Evolutionary conservation across 2,888 invertebrate genomes (phyloP).

Genomic region (Xylocampa areola): DNA sequence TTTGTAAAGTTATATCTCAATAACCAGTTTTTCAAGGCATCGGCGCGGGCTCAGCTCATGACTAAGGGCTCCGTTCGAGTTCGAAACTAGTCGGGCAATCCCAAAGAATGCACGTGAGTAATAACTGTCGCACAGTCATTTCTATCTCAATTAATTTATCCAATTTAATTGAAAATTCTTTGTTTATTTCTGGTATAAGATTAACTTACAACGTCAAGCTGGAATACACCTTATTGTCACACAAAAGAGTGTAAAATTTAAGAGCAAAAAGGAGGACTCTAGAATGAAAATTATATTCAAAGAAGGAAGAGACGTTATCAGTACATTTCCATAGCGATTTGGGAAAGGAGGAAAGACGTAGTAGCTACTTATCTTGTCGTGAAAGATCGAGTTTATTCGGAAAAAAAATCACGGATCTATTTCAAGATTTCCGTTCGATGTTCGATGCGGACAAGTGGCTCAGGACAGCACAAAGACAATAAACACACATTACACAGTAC

Average conservation of each 20-base stretch:
- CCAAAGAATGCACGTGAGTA: no score
- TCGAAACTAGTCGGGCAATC: no score
- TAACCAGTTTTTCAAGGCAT: no score
- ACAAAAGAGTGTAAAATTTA: conserved; percentile 23
- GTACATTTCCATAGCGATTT: conserved; percentile 49
- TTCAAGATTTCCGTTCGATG: conserved; percentile 5
- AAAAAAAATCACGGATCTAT: conserved; percentile 21
- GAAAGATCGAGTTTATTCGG: conserved; percentile 38
- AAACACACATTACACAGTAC: no score
- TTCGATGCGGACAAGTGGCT: no score
- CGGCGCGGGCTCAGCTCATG: no score
- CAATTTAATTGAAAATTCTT: conserved; percentile 51
- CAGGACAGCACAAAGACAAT: no score
- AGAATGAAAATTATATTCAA: conserved; percentile 39
- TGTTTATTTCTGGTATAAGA: conserved; percentile 37
- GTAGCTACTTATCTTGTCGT: conserved; percentile 47
- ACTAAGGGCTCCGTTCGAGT: no score
- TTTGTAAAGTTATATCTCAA: conserved; percentile 55
- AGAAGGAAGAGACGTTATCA: conserved; percentile 34
- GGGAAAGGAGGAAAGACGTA: conserved; percentile 26
- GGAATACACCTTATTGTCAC: conserved; percentile 1
- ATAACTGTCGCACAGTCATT: no score
- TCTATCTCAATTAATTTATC: conserved; percentile 60
- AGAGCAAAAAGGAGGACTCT: conserved; percentile 4
- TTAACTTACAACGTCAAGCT: conserved; percentile 9